Evolutionary conservation across 2,888 invertebrate genomes (phyloP), one percentile per base, ranked within the genome.

Genomic region (Agonum fuliginosum): DNA sequence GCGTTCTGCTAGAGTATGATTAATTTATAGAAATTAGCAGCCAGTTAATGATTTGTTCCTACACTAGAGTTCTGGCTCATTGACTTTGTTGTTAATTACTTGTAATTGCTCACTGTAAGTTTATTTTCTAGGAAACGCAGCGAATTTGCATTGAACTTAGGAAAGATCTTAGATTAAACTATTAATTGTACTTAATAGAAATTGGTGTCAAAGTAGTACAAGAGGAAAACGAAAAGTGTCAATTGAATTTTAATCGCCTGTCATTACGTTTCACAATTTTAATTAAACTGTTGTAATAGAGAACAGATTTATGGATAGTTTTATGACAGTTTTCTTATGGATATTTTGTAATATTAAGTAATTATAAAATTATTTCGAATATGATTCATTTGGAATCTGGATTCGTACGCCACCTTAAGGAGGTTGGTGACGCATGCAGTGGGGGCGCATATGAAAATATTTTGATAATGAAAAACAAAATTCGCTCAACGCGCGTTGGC

Each of bases 161-260:
- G 37, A 2, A 34, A 43, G 43, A 12, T 46, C 17, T 17, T n/a
- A 46, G 46, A 46, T 12, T 5, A 8, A 14, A 46, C 17, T 17
- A 14, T 17, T 46, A 17, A 46, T 17, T 46, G 17, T n/a, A n/a
- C n/a, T n/a, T n/a, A 8, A 2, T 17, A 46, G 46, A 46, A 46
- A 46, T 46, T 46, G 46, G 46, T 46, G 46, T 46, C 46, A 46
- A 17, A 46, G 1, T 46, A 46, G 17, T 8, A 46, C 46, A 14
- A 46, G 46, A 17, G 46, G 46, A 46, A 46, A 46, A 46, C 17
- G 46, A 17, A 46, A 46, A 46, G 46, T 46, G 46, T 46, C 46
- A 46, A 46, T 46, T 46, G 46, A 46, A n/a, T 37, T 37, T 37
- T 37, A 37, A n/a, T 37, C 10, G 0, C 37, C 6, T 1, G 37